Evolutionary conservation across 2,113 vertebrate genomes (phyloP), one percentile per base, ranked within the genome.

Genomic region (Procavia capensis): DNA sequence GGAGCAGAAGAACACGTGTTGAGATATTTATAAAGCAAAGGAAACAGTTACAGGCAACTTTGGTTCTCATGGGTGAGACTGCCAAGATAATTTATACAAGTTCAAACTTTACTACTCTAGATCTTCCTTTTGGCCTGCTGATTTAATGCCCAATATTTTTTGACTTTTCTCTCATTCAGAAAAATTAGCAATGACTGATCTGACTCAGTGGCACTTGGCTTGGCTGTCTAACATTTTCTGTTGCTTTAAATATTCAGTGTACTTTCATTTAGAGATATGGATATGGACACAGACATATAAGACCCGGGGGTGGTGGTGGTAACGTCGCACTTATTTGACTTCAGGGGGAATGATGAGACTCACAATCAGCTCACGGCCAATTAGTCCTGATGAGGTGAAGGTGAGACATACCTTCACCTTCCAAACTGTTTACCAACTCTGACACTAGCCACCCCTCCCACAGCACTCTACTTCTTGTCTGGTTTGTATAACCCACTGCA

Each of bases 91-190:
- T 61, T 76, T 39, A 64, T 27, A 59, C 50, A 93, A 39, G 16
- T 24, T 4, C 39, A n/a, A 47, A 78, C 72, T n/a, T 43, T 45
- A n/a, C 47, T 47, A 41, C 8, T 68, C 1, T 0, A 50, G 41
- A 27, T 1, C 7, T 72, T n/a, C 24, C 24, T 94, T 34, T 41
- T 31, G 85, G 19, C 1, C 41, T 88, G 13, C 13, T 45, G 41
- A 92, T 80, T 88, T 76, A 88, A 93, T 85, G 43, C 36, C 34
- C 31, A 74, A 8, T 74, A 3, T 66, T 34, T 66, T 22, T 76
- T 80, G 13, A 75, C 17, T 91, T 95, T 66, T 91, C 66, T 61
- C 16, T 83, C 80, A 9, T 68, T 94, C 50, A 70, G 75, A 34
- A 93, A 92, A 91, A 79, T 27, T 82, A 59, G 25, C 14, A 27